A percentile compares a stretch with the other conserved stretches of the same genome.
Conservation (phyloP, 2,888 invertebrate species). For the Acanthopleura granulata region DNA sequence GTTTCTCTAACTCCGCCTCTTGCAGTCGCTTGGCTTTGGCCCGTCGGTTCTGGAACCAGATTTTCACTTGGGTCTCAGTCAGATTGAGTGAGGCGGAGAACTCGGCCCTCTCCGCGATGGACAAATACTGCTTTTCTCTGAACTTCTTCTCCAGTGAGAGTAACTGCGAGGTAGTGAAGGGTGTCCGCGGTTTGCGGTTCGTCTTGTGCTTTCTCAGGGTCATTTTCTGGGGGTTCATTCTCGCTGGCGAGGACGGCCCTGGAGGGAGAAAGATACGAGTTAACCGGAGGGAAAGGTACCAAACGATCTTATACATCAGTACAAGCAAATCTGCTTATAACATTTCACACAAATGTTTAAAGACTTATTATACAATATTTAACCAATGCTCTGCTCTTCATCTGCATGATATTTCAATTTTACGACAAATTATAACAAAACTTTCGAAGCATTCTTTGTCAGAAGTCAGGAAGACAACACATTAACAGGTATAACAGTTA, state of each 20-base stretch:
- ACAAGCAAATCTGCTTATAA: too few relatives aligned
- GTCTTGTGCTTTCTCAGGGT: constrained; percentile 90
- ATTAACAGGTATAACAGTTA: too few relatives aligned
- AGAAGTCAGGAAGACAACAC: too few relatives aligned
- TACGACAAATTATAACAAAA: too few relatives aligned
- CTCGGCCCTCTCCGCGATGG: constrained; percentile 93
- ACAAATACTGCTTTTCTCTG: constrained; percentile 90
- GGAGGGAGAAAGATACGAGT: background rate
- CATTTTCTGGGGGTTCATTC: constrained; percentile 60
- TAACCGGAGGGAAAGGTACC: background rate
- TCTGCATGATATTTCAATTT: too few relatives aligned
- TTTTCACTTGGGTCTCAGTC: constrained; percentile 84
- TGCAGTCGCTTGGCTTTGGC: constrained; percentile 97
- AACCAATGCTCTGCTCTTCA: too few relatives aligned
- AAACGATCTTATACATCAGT: too few relatives aligned
- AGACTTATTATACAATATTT: too few relatives aligned
- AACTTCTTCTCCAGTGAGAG: constrained; percentile 92
- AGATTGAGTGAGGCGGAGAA: constrained; percentile 89
- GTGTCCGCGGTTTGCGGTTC: constrained; percentile 92
- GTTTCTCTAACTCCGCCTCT: constrained; percentile 92
- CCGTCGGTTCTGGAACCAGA: constrained; percentile 71
- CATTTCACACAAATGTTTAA: too few relatives aligned
- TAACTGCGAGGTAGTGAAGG: constrained; percentile 94
- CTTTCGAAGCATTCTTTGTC: too few relatives aligned
- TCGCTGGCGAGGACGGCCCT: constrained; percentile 28